Evolutionary conservation across 2,113 vertebrate genomes (phyloP), one percentile per base, ranked within the genome.

Genomic region (Ia io): DNA sequence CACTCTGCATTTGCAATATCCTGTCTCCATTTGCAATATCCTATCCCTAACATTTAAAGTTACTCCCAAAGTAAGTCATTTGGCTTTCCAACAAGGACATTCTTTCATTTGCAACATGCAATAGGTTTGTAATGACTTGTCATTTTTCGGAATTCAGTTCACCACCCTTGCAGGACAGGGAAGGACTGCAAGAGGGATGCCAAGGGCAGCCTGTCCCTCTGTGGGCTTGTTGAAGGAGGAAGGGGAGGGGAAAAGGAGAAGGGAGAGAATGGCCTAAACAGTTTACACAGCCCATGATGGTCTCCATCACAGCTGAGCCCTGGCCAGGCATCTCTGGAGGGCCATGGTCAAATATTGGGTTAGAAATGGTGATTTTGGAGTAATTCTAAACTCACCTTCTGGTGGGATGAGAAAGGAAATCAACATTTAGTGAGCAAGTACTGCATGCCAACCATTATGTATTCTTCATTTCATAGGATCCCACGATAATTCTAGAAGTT

Each of bases 111-210:
- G 95, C 90, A 95, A 47, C 90, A 86, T 49, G 85, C 35, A 84
- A 78, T 96, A 92, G 92, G 93, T 95, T 92, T 96, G 90, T 96
- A 97, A 95, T 2, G 80, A 95, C 85, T 86, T 95, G 95, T 85
- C 90, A 88, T 86, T 96, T 93, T 93, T 78, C 90, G 88, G 77
- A 96, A 92, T 93, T 92, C 78, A 95, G 92, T 95, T 97, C 92
- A 88, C 77, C 77, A 95, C 88, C 92, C 91, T 97, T 94, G 91
- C 73, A 94, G 95, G 90, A 88, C 0, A 3, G 92, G 69, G 82
- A 95, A 95, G n/a, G 83, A 88, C 53, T 93, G 32, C 25, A 59
- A 84, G 89, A 91, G 44, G 65, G 88, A 28, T 85, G 18, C 51
- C 87, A 93, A 96, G 93, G 95, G 53, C 88, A 94, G 35, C 69